phyloP scores from a whole-genome alignment of 2,797 vertebrate species.

The Catharus ustulatus region DNA sequence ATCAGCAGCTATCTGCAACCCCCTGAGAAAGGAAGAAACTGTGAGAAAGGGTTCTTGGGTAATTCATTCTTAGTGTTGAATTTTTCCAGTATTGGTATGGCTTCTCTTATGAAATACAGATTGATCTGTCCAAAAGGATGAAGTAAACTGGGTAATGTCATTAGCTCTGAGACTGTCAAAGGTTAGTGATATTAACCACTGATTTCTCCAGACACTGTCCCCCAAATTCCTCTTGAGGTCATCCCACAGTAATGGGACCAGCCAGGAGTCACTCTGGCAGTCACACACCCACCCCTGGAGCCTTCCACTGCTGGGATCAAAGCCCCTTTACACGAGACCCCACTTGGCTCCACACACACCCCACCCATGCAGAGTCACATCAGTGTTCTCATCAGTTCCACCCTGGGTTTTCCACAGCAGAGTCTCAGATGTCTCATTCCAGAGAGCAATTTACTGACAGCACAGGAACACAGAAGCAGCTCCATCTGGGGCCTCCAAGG shows the following conservation, averaged over 20 bases:
- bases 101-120: not conserved
- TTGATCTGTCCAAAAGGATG: not conserved
- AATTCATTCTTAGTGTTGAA: not conserved
- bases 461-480: not conserved
- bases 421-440: not conserved
- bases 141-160: not conserved
- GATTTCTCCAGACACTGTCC: not conserved
- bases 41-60: not conserved
- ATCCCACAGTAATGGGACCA: not conserved
- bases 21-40: not conserved
- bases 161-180: not conserved
- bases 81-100: not conserved
- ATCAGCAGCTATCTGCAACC: not conserved
- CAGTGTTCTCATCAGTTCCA: not conserved
- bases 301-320: not conserved
- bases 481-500: not conserved
- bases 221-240: not conserved
- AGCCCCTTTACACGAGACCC: not conserved
- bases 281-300: not conserved
- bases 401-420: not conserved
- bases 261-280: not conserved
- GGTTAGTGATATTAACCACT: not conserved
- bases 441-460: not conserved
- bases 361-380: not conserved
- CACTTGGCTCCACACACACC: not conserved